Conservation (phyloP, 2,888 invertebrate genomes). For the Scaptomyza polygonia region DNA sequence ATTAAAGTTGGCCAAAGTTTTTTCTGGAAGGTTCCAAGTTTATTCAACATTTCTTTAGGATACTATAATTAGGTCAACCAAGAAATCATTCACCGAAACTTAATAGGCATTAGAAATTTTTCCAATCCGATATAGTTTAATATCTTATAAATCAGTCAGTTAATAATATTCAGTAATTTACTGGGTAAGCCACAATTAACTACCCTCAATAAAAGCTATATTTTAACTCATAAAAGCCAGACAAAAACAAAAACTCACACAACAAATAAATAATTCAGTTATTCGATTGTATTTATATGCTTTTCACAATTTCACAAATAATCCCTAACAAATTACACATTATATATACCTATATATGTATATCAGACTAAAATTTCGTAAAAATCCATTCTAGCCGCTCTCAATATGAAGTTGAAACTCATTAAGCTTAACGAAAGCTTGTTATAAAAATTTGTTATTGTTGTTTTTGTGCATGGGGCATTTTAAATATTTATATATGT, state of each 20-base stretch:
- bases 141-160: not conserved
- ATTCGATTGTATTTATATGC: slow-evolving; percentile 16
- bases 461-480: slow-evolving; percentile 32
- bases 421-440: slow-evolving; percentile 59
- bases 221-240: not conserved
- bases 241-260: slow-evolving; percentile 7
- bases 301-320: slow-evolving; percentile 19
- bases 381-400: slow-evolving; percentile 23
- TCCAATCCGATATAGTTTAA: too few relatives aligned
- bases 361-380: slow-evolving; percentile 21
- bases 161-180: not conserved
- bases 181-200: not conserved
- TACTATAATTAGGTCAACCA: not conserved
- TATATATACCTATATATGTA: not conserved
- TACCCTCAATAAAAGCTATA: not conserved
- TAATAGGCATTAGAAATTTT: too few relatives aligned
- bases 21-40: not conserved
- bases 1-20: not conserved
- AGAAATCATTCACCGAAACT: too few relatives aligned
- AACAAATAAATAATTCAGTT: slow-evolving; percentile 23
- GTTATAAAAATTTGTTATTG: slow-evolving; percentile 52
- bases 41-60: not conserved
- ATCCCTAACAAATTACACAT: slow-evolving; percentile 30
- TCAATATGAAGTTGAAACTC: slow-evolving; percentile 35
- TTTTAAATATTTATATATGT: slow-evolving; percentile 57